Evolutionary conservation across 2,888 invertebrate genomes (phyloP), one percentile per base, ranked within the genome.

Genomic region (Chloroclysta siterata): DNA sequence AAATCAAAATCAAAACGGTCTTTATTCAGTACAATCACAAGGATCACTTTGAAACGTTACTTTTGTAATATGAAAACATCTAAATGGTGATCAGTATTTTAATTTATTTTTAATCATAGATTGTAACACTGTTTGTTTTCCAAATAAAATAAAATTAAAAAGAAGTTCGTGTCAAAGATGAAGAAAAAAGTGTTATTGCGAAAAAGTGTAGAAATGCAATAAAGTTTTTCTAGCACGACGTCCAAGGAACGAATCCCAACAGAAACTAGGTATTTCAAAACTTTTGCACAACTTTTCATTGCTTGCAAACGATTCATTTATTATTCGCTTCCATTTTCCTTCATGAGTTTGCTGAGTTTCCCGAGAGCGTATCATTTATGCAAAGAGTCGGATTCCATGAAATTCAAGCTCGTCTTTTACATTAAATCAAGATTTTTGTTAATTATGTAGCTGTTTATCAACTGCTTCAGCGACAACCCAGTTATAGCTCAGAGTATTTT

Each of bases 261-360:
- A 36, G n/a, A 36, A 17, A 52, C 44, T 52, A 44, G 14, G 48
- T 42, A 51, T 51, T 57, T 57, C 7, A 2, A 39, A 55, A 56
- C 56, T 44, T 47, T 53, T 29, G 13, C 46, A 36, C 39, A 29
- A 60, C 60, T 64, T 69, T 56, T 60, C 55, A 58, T 39, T 15
- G 59, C 53, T 36, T 53, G 54, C 46, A 57, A 62, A 60, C 52
- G 56, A 57, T 60, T 60, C 55, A 59, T 53, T 63, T 63, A 64
- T 64, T 57, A 52, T 61, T 64, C 33, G 44, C 52, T 60, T 33
- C 17, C 48, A 60, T 57, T 58, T 65, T 22, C 47, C 41, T 39
- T 42, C 58, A 65, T 58, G 63, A 65, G 55, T 59, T 62, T 55
- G 13, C 46, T 14, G 28, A 63, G 41, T 69, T 64, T 41, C 17